These are phyloP conservation scores for Montipora efflorescens DNA, from an alignment of 64 coral and sea anemone genomes.

Conservation along the genomic window DNA sequence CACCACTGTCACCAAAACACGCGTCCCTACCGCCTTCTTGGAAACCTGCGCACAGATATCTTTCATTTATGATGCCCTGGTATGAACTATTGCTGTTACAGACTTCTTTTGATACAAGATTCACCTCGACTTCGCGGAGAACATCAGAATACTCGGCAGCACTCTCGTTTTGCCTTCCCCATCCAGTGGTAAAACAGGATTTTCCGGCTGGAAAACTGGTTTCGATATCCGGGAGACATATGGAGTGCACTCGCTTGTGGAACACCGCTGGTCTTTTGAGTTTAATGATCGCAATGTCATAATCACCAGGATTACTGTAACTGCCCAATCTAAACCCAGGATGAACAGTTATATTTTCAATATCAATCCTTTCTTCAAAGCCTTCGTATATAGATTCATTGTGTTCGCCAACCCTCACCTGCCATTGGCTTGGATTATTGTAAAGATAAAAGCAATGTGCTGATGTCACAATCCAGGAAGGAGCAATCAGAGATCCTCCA, in stretches of 20 bases:
- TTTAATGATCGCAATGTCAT: slow-evolving; percentile 92
- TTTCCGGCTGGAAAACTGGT: slow-evolving; percentile 60
- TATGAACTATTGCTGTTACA: slow-evolving; percentile 86
- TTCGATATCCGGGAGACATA: slow-evolving; percentile 77
- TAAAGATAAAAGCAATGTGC: slow-evolving; percentile 74
- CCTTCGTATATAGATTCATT: slow-evolving; percentile 72
- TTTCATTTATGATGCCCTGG: slow-evolving; percentile 61
- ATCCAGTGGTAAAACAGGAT: slow-evolving; percentile 91
- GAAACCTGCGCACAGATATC: slow-evolving; percentile 82
- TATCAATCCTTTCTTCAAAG: slow-evolving; percentile 73
- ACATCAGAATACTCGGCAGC: slow-evolving; percentile 62
- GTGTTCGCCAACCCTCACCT: slow-evolving; percentile 85
- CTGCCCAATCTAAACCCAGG: slow-evolving; percentile 18
- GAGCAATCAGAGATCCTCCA: slow-evolving; percentile 77
- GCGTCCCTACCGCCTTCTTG: slow-evolving; percentile 66
- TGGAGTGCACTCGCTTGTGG: slow-evolving; percentile 71
- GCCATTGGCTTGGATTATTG: slow-evolving; percentile 57
- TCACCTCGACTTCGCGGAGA: slow-evolving; percentile 73
- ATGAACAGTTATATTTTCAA: slow-evolving; percentile 67
- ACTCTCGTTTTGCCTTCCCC: slow-evolving; percentile 78
- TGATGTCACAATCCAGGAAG: slow-evolving; percentile 82
- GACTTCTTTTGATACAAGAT: slow-evolving; percentile 66
- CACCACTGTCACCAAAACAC: slow-evolving; percentile 79
- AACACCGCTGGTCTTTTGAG: slow-evolving; percentile 84
- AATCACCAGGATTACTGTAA: slow-evolving; percentile 64